phyloP scores from a whole-genome alignment of 2,113 vertebrate genomes.

The Gorilla gorilla region DNA sequence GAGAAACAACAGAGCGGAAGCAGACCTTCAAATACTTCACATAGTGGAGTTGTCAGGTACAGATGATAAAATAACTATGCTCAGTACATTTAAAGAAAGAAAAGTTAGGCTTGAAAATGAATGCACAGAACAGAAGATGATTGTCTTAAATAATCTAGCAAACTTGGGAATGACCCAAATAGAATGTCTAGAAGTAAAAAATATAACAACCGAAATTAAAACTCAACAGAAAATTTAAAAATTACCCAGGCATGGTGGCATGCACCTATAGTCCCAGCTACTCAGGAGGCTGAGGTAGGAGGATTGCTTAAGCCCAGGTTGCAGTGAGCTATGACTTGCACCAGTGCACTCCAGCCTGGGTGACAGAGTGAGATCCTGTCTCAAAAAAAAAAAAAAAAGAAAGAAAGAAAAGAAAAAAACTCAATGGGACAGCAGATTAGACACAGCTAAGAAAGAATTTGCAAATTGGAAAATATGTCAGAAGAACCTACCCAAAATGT shows the following conservation, averaged over 20 bases:
- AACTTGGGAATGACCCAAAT: not conserved
- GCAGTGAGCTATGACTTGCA: too few relatives aligned
- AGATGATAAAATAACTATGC: not conserved
- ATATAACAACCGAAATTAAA: slow-evolving; percentile 32
- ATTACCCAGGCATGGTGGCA: too few relatives aligned
- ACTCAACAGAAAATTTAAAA: not conserved
- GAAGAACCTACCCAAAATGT: not conserved
- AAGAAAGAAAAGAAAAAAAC: not conserved
- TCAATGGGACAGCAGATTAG: not conserved
- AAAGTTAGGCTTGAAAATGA: slow-evolving; percentile 17
- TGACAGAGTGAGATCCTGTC: too few relatives aligned
- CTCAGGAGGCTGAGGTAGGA: too few relatives aligned
- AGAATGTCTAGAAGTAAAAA: slow-evolving; percentile 33
- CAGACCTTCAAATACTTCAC: not conserved
- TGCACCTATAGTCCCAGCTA: too few relatives aligned
- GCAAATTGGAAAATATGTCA: slow-evolving; percentile 16
- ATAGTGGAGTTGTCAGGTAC: not conserved
- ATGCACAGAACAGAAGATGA: not conserved
- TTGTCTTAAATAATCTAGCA: not conserved
- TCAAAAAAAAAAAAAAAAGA: not conserved
- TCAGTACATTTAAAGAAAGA: not conserved
- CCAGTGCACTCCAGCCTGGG: too few relatives aligned
- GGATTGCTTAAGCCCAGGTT: too few relatives aligned
- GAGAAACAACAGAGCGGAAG: not conserved
- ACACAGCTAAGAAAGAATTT: not conserved